Evolutionary conservation across 2,888 invertebrate genomes (phyloP).

Genomic region (Netelia fuscicornis): DNA sequence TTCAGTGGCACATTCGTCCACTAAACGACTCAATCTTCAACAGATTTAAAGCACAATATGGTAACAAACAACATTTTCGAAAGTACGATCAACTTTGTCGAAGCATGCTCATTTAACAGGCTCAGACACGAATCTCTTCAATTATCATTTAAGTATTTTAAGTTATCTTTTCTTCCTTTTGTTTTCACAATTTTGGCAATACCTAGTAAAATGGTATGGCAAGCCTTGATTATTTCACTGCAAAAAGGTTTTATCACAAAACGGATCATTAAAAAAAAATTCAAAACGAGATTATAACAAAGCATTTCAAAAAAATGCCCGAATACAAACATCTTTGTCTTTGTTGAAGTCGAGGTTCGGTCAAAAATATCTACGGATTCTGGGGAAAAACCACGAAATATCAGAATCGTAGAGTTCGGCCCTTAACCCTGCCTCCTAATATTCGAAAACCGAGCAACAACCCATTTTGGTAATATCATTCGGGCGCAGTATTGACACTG

Average conservation of each 20-base stretch:
- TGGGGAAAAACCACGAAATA: conserved; percentile 2
- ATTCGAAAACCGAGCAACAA: conserved; percentile 57
- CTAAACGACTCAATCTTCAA: conserved; percentile 27
- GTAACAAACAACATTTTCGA: conserved; percentile 59
- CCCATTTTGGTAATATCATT: conserved; percentile 73
- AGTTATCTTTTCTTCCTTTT: neutral
- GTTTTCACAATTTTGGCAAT: conserved; percentile 31
- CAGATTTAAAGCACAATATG: conserved; percentile 63
- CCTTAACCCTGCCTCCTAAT: conserved; percentile 51
- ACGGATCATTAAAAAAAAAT: conserved; percentile 1
- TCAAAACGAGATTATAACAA: conserved; percentile 53
- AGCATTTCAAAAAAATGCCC: conserved; percentile 32
- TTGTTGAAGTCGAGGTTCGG: neutral
- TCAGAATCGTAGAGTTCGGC: conserved; percentile 57
- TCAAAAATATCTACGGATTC: neutral
- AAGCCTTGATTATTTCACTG: conserved; percentile 48
- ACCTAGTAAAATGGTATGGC: conserved; percentile 35
- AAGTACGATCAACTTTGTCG: conserved; percentile 46
- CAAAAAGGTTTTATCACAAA: conserved; percentile 56
- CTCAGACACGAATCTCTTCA: conserved; percentile 5
- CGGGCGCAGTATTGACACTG: conserved; percentile 74
- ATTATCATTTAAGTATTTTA: conserved; percentile 9
- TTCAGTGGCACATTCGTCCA: conserved; percentile 15
- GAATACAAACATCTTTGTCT: conserved; percentile 10
- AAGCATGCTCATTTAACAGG: conserved; percentile 28